A percentile compares a stretch with the other conserved stretches of the same genome.
Conservation (phyloP, 2,888 invertebrate species). For the Monopis laevigella region DNA sequence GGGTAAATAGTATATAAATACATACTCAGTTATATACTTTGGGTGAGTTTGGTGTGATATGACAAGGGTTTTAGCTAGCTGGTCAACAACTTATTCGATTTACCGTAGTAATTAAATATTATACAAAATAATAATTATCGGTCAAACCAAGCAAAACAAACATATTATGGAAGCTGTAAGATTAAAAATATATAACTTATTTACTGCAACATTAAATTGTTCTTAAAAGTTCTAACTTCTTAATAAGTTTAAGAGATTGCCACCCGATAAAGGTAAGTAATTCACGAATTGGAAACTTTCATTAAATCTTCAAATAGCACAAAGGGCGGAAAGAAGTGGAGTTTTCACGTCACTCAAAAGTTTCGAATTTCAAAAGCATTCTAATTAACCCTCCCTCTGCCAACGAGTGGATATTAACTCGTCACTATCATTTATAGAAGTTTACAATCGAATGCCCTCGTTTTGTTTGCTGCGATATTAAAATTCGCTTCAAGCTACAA, state of each 20-base stretch:
- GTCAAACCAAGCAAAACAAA: no score
- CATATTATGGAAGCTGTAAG: no score
- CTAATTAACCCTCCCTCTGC: slow-evolving; percentile 9
- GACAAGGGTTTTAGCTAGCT: no score
- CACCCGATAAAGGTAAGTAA: slow-evolving; percentile 8
- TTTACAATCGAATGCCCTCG: slow-evolving; percentile 4
- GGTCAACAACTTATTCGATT: no score
- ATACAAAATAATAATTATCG: no score
- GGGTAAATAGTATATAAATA: no score
- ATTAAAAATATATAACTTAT: no score
- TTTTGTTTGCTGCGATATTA: slow-evolving; percentile 4
- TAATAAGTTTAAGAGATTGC: slow-evolving; percentile 7
- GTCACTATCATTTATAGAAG: slow-evolving; percentile 11
- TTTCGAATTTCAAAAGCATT: slow-evolving; percentile 26
- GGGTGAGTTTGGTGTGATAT: no score
- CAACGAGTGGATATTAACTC: slow-evolving; percentile 9
- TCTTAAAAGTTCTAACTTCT: no score
- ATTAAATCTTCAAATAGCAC: slow-evolving; percentile 12
- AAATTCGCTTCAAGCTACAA: background rate
- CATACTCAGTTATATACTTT: no score
- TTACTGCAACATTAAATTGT: no score
- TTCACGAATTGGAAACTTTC: slow-evolving; percentile 8
- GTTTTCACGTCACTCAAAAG: slow-evolving; percentile 28
- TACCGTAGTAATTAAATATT: no score
- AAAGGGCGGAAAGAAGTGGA: slow-evolving; percentile 30